Evolutionary conservation across 2,888 invertebrate genomes (phyloP), one percentile per base, ranked within the genome.

Genomic region (Drosophila melanosoma): DNA sequence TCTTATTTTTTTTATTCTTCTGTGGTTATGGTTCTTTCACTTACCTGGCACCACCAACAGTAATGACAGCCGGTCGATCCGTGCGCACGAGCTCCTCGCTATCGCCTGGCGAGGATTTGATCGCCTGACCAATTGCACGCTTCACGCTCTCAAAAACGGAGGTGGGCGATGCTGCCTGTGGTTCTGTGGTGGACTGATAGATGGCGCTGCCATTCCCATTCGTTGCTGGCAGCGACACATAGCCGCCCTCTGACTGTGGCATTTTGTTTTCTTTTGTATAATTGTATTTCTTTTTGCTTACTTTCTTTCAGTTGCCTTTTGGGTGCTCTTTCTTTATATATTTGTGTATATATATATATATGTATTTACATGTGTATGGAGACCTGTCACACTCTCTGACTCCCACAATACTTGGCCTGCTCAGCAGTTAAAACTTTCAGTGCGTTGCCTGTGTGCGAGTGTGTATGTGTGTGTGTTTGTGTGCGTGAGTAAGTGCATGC

Each of bases 121-220:
- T 93, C 79, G 92, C 93, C 81, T 93, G 92, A 68, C 93, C 93
- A 77, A 93, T 91, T 11, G 91, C 93, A 74, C 93, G 91, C 81
- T 93, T 93, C 65, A 93, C 87, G 66, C 93, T 92, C 78, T 92
- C 92, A 74, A 93, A 92, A 17, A 93, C 93, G 64, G 93, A 93
- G 73, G 91, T 91, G 67, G 93, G 91, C 57, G 92, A 91, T 54
- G 68, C 52, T 51, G 67, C 17, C 62, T 78, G 78, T 79, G 93
- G 93, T 87, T 93, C 93, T 89, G 93, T 93, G 81, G 93, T 93
- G 74, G 93, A 91, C 82, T 93, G 93, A 87, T 93, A 93, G 79
- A 93, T 93, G 81, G 92, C 90, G 63, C 91, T 91, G 81, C 89
- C 90, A 85, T 91, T 90, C 61, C 91, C 91, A 75, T 90, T 91